Percentiles rank a stretch among this genome's conserved stretches.
Conservation (phyloP, 2,113 vertebrate genomes). For the Andinoacara biseriatus region DNA sequence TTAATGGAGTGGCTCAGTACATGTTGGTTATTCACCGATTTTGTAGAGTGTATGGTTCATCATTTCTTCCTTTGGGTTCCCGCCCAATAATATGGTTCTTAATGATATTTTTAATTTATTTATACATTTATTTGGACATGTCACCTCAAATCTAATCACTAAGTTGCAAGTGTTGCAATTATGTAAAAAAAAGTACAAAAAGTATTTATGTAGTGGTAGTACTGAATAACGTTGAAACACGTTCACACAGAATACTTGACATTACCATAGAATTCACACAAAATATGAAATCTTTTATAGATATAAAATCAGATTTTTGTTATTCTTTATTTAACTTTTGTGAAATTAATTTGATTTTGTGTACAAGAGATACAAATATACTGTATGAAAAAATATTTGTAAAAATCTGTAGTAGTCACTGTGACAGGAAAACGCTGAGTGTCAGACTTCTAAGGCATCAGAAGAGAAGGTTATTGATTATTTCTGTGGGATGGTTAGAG, state of each 20-base stretch:
- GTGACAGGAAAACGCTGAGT: constrained; percentile 77
- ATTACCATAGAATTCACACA: background rate
- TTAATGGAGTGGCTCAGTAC: too few species aligned
- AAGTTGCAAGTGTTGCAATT: background rate
- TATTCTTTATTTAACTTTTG: background rate
- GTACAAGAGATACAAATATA: constrained; percentile 15
- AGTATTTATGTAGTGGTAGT: background rate
- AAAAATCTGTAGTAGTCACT: constrained; percentile 73
- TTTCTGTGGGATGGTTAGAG: background rate
- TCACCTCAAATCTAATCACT: background rate
- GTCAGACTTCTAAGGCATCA: constrained; percentile 60
- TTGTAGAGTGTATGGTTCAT: too few species aligned
- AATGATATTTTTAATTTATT: too few species aligned
- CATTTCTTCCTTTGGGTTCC: too few species aligned
- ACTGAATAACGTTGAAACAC: background rate
- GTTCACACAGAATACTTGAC: background rate
- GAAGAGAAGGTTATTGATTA: background rate
- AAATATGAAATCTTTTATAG: background rate
- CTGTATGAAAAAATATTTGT: constrained; percentile 9
- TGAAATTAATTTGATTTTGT: background rate
- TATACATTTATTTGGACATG: background rate
- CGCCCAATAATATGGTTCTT: too few species aligned
- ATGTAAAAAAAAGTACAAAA: background rate
- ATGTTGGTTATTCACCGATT: too few species aligned
- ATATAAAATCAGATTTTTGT: constrained; percentile 17